A percentile compares a stretch with the other conserved stretches of the same genome.
Evolutionary conservation across 2,113 vertebrate species (phyloP).

Genomic region (Hippocampus zosterae): DNA sequence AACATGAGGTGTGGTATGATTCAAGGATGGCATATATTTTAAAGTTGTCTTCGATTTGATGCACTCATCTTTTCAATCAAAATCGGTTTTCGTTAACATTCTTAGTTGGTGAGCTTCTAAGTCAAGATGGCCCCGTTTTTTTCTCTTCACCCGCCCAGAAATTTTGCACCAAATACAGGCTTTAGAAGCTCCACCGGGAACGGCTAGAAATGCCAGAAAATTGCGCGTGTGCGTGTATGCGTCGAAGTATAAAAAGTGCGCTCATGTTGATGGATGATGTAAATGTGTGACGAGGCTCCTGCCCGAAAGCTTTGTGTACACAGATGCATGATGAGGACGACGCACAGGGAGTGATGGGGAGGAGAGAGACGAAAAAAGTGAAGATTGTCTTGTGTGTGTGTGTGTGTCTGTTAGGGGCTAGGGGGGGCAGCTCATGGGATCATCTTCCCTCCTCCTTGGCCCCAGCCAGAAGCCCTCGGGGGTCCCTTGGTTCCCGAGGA

Average conservation of each 20-base stretch:
- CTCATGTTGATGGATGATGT: conserved; percentile 29
- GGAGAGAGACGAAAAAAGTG: conserved; percentile 24
- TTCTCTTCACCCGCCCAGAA: not conserved
- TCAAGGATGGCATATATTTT: no score
- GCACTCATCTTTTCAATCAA: no score
- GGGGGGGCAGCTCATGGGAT: conserved; percentile 71
- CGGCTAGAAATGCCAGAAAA: conserved; percentile 79
- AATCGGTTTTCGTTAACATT: no score
- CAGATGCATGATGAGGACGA: conserved; percentile 73
- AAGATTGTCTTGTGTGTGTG: conserved; percentile 58
- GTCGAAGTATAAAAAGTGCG: conserved; percentile 38
- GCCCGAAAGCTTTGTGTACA: conserved; percentile 78
- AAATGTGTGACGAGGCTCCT: conserved; percentile 63
- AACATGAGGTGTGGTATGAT: no score
- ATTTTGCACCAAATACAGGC: not conserved
- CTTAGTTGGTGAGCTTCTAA: not conserved
- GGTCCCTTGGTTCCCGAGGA: conserved; percentile 89
- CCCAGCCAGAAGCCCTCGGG: conserved; percentile 74
- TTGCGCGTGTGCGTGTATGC: conserved; percentile 32
- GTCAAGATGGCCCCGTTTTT: not conserved
- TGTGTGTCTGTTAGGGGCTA: conserved; percentile 21
- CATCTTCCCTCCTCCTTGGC: conserved; percentile 66
- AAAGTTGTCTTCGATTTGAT: no score
- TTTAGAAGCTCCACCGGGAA: conserved; percentile 18
- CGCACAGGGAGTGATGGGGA: conserved; percentile 15